Conservation (phyloP, 2,113 vertebrate species). For the Larimichthys crocea region DNA sequence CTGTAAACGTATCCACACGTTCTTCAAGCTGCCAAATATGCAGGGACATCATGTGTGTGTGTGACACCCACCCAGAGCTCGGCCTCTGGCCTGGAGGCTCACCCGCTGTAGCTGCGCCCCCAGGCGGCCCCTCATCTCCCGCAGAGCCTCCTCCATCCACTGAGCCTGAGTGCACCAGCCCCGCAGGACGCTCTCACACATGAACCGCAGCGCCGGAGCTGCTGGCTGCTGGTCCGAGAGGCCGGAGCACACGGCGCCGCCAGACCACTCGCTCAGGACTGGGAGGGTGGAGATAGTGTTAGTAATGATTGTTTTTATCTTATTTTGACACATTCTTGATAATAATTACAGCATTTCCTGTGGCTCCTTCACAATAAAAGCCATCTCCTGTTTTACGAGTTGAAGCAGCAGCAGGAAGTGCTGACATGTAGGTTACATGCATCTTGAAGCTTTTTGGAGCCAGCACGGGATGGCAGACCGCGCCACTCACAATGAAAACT, state of each 20-base stretch:
- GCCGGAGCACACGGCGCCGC: not conserved
- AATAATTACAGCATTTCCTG: no score
- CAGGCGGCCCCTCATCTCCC: slow-evolving; percentile 75
- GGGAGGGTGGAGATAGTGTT: not conserved
- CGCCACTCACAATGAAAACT: not conserved
- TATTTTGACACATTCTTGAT: no score
- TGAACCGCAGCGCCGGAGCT: slow-evolving; percentile 76
- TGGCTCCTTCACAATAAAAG: no score
- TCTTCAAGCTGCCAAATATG: not conserved
- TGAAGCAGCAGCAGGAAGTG: no score
- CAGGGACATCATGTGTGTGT: not conserved
- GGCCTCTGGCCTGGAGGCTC: slow-evolving; percentile 77
- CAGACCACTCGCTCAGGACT: slow-evolving; percentile 90
- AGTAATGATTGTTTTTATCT: not conserved
- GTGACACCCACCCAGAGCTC: slow-evolving; percentile 83
- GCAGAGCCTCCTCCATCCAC: slow-evolving; percentile 85
- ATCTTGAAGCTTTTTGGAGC: not conserved
- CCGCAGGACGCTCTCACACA: slow-evolving; percentile 81
- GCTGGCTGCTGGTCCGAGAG: slow-evolving; percentile 2
- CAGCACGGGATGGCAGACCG: not conserved
- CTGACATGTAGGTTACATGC: not conserved
- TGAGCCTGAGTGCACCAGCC: slow-evolving; percentile 84
- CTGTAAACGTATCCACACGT: slow-evolving; percentile 67
- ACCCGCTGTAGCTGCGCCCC: slow-evolving; percentile 74
- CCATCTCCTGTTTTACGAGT: no score